phyloP scores from a whole-genome alignment of 2,888 invertebrate species.

The Quadroppia sp. region DNA sequence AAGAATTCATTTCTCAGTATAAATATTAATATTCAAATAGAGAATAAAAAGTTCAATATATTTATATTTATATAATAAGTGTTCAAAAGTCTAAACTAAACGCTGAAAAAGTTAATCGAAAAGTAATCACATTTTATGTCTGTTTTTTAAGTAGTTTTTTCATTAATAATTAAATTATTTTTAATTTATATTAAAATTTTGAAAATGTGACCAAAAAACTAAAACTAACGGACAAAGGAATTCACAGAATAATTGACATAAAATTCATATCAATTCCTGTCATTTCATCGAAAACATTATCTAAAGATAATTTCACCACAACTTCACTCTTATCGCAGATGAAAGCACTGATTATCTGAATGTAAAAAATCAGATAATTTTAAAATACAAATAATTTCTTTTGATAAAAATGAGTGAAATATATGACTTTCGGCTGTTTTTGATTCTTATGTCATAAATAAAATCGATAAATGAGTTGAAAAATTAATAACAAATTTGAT shows the following conservation, averaged over 20 bases:
- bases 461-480: no score
- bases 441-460: no score
- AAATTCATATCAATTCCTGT: background rate
- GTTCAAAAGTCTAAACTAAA: conserved; percentile 6
- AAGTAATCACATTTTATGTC: background rate
- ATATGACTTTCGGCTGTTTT: no score
- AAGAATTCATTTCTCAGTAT: conserved; percentile 1
- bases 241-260: background rate
- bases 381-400: no score
- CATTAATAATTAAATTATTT: background rate
- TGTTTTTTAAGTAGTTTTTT: background rate
- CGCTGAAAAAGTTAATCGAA: background rate
- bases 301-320: background rate
- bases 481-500: no score
- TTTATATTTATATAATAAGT: background rate
- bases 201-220: conserved; percentile 13
- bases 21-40: background rate
- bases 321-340: background rate
- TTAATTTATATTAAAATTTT: background rate
- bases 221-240: background rate
- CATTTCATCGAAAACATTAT: background rate
- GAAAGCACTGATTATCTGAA: no score
- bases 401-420: no score
- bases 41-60: background rate
- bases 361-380: no score